These are phyloP conservation scores for Plumapathes pennacea DNA, from an alignment of 92 coral and sea anemone genomes.

Conservation along the genomic window DNA sequence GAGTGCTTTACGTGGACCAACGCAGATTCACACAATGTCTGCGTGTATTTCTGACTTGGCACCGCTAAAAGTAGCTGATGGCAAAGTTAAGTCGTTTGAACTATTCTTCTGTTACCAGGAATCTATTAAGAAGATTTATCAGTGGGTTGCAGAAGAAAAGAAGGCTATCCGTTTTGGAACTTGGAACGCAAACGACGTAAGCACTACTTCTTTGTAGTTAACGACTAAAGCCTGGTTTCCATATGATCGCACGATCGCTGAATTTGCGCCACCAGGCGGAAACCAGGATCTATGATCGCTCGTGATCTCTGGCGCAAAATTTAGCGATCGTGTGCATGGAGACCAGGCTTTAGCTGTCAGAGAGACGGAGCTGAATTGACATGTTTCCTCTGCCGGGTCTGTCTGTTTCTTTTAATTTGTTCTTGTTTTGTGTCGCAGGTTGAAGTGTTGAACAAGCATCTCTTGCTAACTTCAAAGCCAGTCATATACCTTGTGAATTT, in stretches of 20 bases:
- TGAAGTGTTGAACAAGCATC: conserved; percentile 92
- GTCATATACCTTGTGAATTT: conserved; percentile 89
- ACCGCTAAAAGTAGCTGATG: too few species aligned
- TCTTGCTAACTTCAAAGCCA: conserved; percentile 92
- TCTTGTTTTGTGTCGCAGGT: conserved; percentile 37
- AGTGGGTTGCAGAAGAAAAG: conserved; percentile 83
- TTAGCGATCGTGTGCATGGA: not conserved
- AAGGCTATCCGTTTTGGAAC: conserved; percentile 85
- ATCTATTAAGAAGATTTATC: conserved; percentile 62
- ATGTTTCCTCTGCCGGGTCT: not conserved
- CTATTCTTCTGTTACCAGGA: conserved; percentile 48
- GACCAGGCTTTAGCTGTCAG: too few species aligned
- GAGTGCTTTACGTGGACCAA: too few species aligned
- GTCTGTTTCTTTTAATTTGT: not conserved
- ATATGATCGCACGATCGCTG: too few species aligned
- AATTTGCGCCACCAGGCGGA: too few species aligned
- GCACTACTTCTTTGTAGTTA: too few species aligned
- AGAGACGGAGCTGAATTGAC: not conserved
- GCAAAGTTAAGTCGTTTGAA: not conserved
- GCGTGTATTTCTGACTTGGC: too few species aligned
- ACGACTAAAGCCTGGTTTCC: too few species aligned
- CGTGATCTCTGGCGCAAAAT: too few species aligned
- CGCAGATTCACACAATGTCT: not conserved
- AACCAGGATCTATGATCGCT: too few species aligned
- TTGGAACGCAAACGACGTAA: conserved; percentile 89